Conservation (phyloP, 1,140 invertebrate species). For the Mesaphorura yosii region DNA sequence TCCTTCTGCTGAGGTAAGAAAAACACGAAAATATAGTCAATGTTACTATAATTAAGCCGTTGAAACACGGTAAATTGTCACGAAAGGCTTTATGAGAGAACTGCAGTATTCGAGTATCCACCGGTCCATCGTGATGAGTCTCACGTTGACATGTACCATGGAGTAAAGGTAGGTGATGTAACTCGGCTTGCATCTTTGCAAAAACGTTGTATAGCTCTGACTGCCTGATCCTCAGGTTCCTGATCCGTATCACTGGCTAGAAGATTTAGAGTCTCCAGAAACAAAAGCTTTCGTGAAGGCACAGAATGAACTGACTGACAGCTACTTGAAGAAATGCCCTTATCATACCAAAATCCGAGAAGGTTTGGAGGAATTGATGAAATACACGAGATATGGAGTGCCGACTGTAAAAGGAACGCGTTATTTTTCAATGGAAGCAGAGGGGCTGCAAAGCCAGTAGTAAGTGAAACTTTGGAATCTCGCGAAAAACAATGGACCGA, state of each 20-base stretch:
- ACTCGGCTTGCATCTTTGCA: background rate
- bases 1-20: background rate
- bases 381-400: slow-evolving; percentile 87
- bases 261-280: slow-evolving; percentile 84
- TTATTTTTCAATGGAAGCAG: slow-evolving; percentile 89
- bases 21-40: background rate
- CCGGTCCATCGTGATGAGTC: slow-evolving; percentile 59
- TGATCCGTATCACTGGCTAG: slow-evolving; percentile 93
- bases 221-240: slow-evolving; percentile 47
- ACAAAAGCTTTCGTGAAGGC: slow-evolving; percentile 82
- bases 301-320: slow-evolving; percentile 80
- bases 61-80: background rate
- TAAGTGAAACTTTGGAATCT: too few relatives aligned
- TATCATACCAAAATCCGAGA: slow-evolving; percentile 58
- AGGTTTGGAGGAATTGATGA: slow-evolving; percentile 77
- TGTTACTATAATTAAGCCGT: background rate
- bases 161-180: slow-evolving; percentile 52
- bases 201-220: background rate
- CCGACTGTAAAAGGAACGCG: slow-evolving; percentile 65
- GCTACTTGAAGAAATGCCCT: slow-evolving; percentile 66
- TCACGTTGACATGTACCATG: slow-evolving; percentile 67
- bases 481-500: too few relatives aligned
- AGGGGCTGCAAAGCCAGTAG: slow-evolving; percentile 92
- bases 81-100: background rate
- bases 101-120: slow-evolving; percentile 51